Evolutionary conservation across 2,797 vertebrate genomes (phyloP).

Genomic region (Danio kyathit): DNA sequence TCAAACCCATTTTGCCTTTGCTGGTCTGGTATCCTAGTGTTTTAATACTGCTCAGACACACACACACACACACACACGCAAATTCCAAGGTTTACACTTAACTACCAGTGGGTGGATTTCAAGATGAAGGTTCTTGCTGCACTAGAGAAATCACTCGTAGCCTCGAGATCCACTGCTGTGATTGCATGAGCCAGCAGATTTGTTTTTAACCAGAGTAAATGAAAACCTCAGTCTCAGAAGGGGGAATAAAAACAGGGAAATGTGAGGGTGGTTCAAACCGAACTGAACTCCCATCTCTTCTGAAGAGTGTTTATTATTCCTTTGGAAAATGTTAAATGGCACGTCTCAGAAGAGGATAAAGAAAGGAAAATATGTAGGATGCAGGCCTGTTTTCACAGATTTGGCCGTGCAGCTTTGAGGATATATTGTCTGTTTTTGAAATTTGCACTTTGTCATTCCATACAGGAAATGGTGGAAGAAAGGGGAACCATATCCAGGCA

Average conservation of each 20-base stretch:
- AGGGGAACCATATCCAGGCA: neutral
- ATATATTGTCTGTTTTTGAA: constrained; percentile 55
- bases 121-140: constrained; percentile 10
- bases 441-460: constrained; percentile 44
- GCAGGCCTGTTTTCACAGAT: constrained; percentile 43
- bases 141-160: constrained; percentile 35
- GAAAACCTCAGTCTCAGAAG: constrained; percentile 18
- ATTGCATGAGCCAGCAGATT: constrained; percentile 19
- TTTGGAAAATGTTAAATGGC: constrained; percentile 47
- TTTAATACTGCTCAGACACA: neutral
- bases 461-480: constrained; percentile 39
- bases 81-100: neutral
- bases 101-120: constrained; percentile 39
- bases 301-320: constrained; percentile 54
- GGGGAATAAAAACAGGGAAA: constrained; percentile 34
- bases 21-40: neutral
- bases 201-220: constrained; percentile 46
- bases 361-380: constrained; percentile 51
- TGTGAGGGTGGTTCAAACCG: constrained; percentile 27
- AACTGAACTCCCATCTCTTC: constrained; percentile 40
- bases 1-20: neutral
- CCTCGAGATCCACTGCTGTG: constrained; percentile 22
- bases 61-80: too few species aligned
- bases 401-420: constrained; percentile 6
- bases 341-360: constrained; percentile 38